Base-by-base conservation (phyloP, 2,113 vertebrate genomes). In the Triplophysa siluroides region DNA sequence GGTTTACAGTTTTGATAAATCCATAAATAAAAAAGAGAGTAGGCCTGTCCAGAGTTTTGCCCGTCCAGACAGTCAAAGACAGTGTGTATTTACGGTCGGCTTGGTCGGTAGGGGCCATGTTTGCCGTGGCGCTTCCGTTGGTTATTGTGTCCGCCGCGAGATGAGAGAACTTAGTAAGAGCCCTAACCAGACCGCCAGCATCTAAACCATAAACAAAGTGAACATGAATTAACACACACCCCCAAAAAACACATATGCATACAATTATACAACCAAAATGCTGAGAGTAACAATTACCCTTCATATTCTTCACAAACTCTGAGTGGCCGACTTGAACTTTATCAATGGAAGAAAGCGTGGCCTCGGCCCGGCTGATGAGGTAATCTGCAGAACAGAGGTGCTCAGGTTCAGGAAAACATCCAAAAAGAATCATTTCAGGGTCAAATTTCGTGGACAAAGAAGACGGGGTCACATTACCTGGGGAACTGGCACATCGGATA, bases 401-500 rank as follows among this genome's bases (percentile, higher is more conserved):
- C 23, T 45, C 21, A n/a, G 62, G 14, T 50, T 24, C 8, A 50
- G 12, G 21, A 45, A 26, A 24, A 23, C 41, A 21, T 10, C 43
- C 3, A 10, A 43, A 24, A 63, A 29, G 29, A 21, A 62, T 38
- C 18, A 4, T 29, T 69, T 45, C 43, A 12, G 43, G 43, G 11
- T 45, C 0, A 45, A 11, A 45, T 13, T 18, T n/a, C 43, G 21
- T 18, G 60, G 9, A 8, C 29, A 68, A 41, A 23, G 0, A 52
- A 18, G 29, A 4, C 68, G 33, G 29, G 11, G 3, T 23, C 23
- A 29, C 26, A 54, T 16, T 73, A 98, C 98, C 98, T 80, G 98
- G 98, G 65, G 97, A 98, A 88, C 97, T 97, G 90, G 96, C 98
- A 87, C 96, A 98, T 84, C 96, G 94, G 74, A 99, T 58, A 38